Evolutionary conservation across 2,113 vertebrate genomes (phyloP).

Genomic region (Sterna hirundo): DNA sequence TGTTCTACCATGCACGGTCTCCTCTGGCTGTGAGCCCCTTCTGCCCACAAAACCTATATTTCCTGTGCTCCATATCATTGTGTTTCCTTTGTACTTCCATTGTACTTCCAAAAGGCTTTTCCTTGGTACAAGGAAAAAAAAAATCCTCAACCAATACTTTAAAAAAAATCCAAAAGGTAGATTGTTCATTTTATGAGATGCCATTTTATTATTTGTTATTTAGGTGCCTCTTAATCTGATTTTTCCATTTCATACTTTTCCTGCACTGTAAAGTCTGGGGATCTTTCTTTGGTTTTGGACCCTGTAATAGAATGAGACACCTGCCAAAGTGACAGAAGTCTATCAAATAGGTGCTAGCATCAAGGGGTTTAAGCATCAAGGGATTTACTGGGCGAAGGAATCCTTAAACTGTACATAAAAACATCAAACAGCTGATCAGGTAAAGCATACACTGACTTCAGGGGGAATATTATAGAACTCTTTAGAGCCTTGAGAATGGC

Average conservation of each 20-base stretch:
- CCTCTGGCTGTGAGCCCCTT: not conserved
- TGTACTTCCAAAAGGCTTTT: not conserved
- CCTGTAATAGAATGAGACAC: not conserved
- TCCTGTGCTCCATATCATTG: not conserved
- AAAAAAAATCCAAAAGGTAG: not conserved
- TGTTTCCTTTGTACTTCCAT: not conserved
- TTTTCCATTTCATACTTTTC: not conserved
- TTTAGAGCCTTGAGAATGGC: constrained; percentile 2
- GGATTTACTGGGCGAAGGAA: not conserved
- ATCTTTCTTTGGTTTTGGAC: not conserved
- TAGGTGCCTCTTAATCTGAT: not conserved
- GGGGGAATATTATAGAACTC: not conserved
- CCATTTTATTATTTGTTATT: not conserved
- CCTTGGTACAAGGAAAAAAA: not conserved
- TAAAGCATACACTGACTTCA: not conserved
- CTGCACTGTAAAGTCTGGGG: not conserved
- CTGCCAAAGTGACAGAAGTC: not conserved
- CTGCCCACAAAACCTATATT: not conserved
- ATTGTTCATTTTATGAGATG: not conserved
- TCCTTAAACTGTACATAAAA: not conserved
- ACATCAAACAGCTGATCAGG: not conserved
- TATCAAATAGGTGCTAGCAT: not conserved
- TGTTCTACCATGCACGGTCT: not conserved
- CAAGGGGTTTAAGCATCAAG: not conserved
- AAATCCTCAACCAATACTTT: not conserved